Percentiles rank a stretch among this genome's conserved stretches.
phyloP scores from a whole-genome alignment of 1,140 invertebrate genomes.

The Drosophila orena region DNA sequence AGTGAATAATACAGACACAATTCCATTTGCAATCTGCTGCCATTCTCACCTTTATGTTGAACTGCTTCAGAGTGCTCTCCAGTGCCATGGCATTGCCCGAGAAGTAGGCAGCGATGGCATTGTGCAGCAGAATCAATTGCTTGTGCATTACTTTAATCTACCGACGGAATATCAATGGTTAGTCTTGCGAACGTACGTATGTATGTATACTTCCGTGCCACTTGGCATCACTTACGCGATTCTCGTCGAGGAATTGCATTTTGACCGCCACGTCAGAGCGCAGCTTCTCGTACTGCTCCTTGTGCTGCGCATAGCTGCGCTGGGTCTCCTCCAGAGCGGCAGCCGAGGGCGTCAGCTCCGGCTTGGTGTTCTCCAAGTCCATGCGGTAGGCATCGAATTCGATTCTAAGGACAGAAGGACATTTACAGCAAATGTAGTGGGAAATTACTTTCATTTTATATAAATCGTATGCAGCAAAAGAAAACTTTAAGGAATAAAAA shows the following conservation, averaged over 20 bases:
- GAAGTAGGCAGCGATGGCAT: constrained; percentile 98
- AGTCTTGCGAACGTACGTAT: not conserved
- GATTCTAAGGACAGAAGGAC: constrained; percentile 87
- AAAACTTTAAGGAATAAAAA: no score
- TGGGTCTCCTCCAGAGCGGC: constrained; percentile 93
- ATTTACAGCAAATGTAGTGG: no score
- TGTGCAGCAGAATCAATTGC: constrained; percentile 97
- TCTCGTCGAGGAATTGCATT: constrained; percentile 98
- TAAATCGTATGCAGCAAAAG: no score
- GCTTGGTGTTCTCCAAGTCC: constrained; percentile 92
- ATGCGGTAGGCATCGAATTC: constrained; percentile 98
- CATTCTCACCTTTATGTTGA: constrained; percentile 91
- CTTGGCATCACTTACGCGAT: constrained; percentile 89
- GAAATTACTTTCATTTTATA: not conserved
- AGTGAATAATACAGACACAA: not conserved
- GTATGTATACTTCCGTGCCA: no score
- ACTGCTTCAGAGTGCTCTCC: constrained; percentile 97
- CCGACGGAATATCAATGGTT: constrained; percentile 75
- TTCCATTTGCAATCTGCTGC: not conserved
- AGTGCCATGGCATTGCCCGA: constrained; percentile 96
- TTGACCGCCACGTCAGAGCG: constrained; percentile 97
- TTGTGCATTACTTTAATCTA: constrained; percentile 99
- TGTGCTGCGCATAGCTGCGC: constrained; percentile 92
- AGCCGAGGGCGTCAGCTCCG: constrained; percentile 87
- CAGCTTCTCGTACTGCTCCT: constrained; percentile 95